These are phyloP conservation scores for Hydropotes inermis DNA, from an alignment of 2,113 vertebrate species.

Conservation along the genomic window DNA sequence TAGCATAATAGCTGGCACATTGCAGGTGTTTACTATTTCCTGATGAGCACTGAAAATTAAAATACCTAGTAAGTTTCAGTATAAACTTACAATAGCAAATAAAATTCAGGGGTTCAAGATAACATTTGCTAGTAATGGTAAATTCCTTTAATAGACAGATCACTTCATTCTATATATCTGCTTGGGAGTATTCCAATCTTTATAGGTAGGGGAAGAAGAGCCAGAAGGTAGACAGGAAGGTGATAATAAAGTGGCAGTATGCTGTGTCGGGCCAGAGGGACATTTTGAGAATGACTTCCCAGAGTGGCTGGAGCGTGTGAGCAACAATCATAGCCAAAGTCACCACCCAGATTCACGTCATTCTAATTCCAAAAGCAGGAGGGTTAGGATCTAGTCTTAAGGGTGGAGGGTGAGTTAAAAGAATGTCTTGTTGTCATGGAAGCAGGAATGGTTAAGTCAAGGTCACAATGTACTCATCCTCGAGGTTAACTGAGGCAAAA, in stretches of 20 bases:
- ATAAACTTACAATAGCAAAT: neutral
- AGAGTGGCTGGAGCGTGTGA: neutral
- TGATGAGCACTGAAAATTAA: constrained; percentile 7
- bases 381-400: neutral
- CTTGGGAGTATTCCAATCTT: neutral
- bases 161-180: neutral
- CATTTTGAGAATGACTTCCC: neutral
- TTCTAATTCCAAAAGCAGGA: neutral
- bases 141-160: constrained; percentile 3
- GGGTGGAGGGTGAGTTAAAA: neutral
- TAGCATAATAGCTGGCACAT: neutral
- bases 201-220: neutral
- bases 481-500: constrained; percentile 34
- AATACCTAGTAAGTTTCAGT: neutral
- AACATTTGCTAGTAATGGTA: neutral
- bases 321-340: neutral
- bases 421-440: constrained; percentile 19
- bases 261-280: neutral
- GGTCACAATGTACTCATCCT: neutral
- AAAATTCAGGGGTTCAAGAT: neutral
- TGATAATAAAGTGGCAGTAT: neutral
- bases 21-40: neutral
- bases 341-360: neutral
- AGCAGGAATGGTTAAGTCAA: constrained; percentile 30
- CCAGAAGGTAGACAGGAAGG: neutral